These are phyloP conservation scores for Saimiri boliviensis DNA, from an alignment of 2,113 vertebrate genomes.

Conservation along the genomic window DNA sequence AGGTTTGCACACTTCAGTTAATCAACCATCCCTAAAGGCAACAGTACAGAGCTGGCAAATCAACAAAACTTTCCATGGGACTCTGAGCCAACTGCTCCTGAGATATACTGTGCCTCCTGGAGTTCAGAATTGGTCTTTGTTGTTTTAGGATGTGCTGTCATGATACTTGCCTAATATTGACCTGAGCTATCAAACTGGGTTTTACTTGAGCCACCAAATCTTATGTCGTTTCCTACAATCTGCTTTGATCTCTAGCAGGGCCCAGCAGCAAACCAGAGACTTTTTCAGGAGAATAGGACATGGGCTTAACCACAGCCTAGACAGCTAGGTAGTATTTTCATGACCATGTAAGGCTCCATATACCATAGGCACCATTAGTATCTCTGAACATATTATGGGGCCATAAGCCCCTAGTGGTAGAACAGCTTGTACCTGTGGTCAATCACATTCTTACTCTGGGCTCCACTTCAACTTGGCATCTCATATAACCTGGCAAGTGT, in stretches of 20 bases:
- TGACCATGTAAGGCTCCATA: accelerated
- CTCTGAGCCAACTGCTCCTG: not conserved
- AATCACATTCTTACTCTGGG: not conserved
- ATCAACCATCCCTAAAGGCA: not conserved
- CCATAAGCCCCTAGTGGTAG: not conserved
- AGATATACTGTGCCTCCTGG: not conserved
- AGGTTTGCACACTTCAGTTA: not conserved
- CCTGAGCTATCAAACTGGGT: not conserved
- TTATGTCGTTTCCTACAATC: not conserved
- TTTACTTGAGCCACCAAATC: not conserved
- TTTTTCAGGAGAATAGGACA: not conserved
- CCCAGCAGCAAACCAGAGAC: not conserved
- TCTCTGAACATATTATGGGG: no score
- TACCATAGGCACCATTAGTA: accelerated
- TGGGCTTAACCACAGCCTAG: no score
- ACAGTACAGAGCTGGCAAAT: not conserved
- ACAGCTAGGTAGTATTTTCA: no score
- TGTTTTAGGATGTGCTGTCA: no score
- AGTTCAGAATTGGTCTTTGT: not conserved
- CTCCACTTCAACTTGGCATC: not conserved
- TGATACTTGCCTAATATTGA: not conserved
- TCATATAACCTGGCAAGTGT: no score
- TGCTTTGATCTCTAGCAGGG: not conserved
- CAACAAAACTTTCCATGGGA: not conserved
- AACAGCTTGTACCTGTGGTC: not conserved